Conservation (phyloP, 2,888 invertebrate genomes). For the Ochropleura plecta region DNA sequence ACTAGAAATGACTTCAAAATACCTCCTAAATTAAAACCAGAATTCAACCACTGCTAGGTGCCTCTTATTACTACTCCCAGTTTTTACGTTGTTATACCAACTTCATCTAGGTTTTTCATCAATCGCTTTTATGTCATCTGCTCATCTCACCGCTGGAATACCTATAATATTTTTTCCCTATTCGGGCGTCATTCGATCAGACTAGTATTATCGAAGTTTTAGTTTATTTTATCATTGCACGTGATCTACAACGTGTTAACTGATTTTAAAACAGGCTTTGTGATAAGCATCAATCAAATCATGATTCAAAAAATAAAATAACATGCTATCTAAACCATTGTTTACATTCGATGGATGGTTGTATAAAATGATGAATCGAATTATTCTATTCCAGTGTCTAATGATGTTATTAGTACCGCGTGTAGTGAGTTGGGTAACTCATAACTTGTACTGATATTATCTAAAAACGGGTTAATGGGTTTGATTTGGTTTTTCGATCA, state of each 20-base stretch:
- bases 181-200: too few species aligned
- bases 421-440: too few species aligned
- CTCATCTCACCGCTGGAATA: too few species aligned
- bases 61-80: too few species aligned
- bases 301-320: not conserved
- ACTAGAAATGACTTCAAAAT: too few species aligned
- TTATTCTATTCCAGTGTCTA: not conserved
- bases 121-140: too few species aligned
- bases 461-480: not conserved
- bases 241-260: slow-evolving; percentile 1
- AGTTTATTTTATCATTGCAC: not conserved
- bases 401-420: not conserved
- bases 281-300: not conserved
- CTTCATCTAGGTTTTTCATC: too few species aligned
- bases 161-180: too few species aligned
- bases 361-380: not conserved
- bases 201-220: not conserved
- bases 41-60: too few species aligned
- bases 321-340: not conserved
- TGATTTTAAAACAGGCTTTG: not conserved
- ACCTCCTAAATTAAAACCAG: too few species aligned
- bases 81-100: too few species aligned
- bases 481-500: not conserved
- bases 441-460: slow-evolving; percentile 2
- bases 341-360: not conserved